phyloP scores from a whole-genome alignment of 2,113 vertebrate genomes.

The Pholis gunnellus region DNA sequence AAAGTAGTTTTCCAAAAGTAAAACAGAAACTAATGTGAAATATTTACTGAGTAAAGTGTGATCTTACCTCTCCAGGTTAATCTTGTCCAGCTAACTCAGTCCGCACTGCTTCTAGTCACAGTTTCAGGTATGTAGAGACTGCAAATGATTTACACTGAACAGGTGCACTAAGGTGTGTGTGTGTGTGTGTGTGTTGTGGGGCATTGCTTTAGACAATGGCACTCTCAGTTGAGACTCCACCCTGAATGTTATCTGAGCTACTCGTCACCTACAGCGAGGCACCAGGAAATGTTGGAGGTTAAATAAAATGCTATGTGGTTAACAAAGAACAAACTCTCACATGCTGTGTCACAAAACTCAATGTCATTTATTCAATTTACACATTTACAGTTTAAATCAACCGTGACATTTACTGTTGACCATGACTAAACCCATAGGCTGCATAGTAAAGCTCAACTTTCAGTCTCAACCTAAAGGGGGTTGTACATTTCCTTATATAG shows the following conservation, averaged over 20 bases:
- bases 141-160: slow-evolving; percentile 24
- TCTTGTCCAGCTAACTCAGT: slow-evolving; percentile 13
- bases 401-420: background rate
- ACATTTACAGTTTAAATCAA: slow-evolving; percentile 13
- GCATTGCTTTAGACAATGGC: slow-evolving; percentile 40
- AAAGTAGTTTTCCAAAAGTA: background rate
- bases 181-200: slow-evolving; percentile 16
- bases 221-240: slow-evolving; percentile 61
- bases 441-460: background rate
- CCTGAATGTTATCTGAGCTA: slow-evolving; percentile 66
- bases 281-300: slow-evolving; percentile 47
- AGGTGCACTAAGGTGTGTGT: slow-evolving; percentile 63
- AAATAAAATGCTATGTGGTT: background rate
- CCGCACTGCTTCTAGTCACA: slow-evolving; percentile 24
- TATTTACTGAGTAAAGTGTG: background rate
- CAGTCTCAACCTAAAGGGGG: background rate
- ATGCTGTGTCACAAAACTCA: background rate
- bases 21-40: background rate
- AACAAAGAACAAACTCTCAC: background rate
- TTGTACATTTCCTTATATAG: slow-evolving; percentile 1
- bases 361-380: slow-evolving; percentile 27
- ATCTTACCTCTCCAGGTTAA: slow-evolving; percentile 49
- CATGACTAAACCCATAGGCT: background rate
- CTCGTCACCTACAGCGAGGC: slow-evolving; percentile 24
- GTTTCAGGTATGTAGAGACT: slow-evolving; percentile 20